Conservation (phyloP, 1,140 invertebrate species). For the Drosophila orosa region DNA sequence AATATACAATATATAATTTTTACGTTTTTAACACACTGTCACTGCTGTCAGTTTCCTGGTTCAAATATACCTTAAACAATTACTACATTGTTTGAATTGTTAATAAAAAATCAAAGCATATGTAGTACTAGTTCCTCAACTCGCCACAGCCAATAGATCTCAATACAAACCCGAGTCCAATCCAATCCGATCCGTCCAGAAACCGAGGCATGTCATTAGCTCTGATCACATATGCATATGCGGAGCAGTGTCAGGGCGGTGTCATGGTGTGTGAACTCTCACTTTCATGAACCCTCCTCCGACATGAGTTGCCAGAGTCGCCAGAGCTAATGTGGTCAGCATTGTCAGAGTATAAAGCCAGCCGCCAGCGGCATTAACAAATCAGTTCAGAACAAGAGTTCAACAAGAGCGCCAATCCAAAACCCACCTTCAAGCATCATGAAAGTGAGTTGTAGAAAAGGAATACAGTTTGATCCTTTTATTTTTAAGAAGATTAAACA, state of each 20-base stretch:
- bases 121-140: constrained; percentile 32
- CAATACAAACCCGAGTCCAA: constrained; percentile 8
- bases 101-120: not conserved
- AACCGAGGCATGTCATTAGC: constrained; percentile 62
- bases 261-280: constrained; percentile 62
- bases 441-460: constrained; percentile 62
- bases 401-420: constrained; percentile 64
- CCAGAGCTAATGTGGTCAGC: constrained; percentile 33
- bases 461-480: not conserved
- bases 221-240: constrained; percentile 74
- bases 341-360: constrained; percentile 68
- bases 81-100: not conserved
- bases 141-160: constrained; percentile 14
- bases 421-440: constrained; percentile 60
- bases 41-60: too few relatives aligned
- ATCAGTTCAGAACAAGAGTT: constrained; percentile 83
- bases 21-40: too few relatives aligned
- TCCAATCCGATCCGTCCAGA: constrained; percentile 25
- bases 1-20: too few relatives aligned
- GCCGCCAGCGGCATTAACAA: constrained; percentile 38
- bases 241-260: constrained; percentile 29
- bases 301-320: constrained; percentile 20
- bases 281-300: constrained; percentile 71
- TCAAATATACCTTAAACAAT: not conserved
- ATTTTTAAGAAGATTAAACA: not conserved